Base-by-base conservation (phyloP, 2,888 invertebrate species). In the Pediacus dermestoides region DNA sequence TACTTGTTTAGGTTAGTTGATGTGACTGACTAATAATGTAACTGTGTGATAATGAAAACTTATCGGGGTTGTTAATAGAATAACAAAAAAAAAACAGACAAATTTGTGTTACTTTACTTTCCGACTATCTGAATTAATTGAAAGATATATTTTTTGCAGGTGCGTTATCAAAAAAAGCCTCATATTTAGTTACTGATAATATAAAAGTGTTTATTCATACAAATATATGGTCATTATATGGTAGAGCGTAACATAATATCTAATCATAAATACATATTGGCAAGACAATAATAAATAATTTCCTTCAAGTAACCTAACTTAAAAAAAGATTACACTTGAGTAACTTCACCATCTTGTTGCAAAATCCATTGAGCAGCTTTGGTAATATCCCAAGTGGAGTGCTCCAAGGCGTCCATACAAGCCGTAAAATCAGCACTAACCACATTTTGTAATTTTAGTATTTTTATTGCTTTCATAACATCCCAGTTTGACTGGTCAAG, bases 401-500 rank as follows among this genome's bases (percentile, higher is more conserved):
- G 72, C 34, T 77, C 72, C 9, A 87, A 71, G 10, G 81, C 79
- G 10, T 71, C 63, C 39, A 67, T 68, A 55, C 78, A 78, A 16
- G 60, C 56, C 11, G 50, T 40, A 34, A 70, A 52, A 41, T 67
- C 64, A 3, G 64, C 62, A 35, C 63, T 34, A 65, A 58, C 55
- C 4, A 58, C 61, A 48, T 74, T 73, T 61, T 81, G 81, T 25
- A 89, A 74, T 33, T 82, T 77, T 12, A 84, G 74, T 44, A 87
- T 70, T 64, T 94, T 94, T 48, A 94, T 90, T 8, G 92, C 92
- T 33, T 82, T 81, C 60, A 90, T 84, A 0, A 93, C 86, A 61
- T 92, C 85, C 92, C 94, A 93, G 45, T 85, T 80, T 35, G 88
- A 85, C 43, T 85, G 79, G 60, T 92, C 87, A 25, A 94, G 67